Conservation (phyloP, 2,888 invertebrate species). For the Megamerina dolium region DNA sequence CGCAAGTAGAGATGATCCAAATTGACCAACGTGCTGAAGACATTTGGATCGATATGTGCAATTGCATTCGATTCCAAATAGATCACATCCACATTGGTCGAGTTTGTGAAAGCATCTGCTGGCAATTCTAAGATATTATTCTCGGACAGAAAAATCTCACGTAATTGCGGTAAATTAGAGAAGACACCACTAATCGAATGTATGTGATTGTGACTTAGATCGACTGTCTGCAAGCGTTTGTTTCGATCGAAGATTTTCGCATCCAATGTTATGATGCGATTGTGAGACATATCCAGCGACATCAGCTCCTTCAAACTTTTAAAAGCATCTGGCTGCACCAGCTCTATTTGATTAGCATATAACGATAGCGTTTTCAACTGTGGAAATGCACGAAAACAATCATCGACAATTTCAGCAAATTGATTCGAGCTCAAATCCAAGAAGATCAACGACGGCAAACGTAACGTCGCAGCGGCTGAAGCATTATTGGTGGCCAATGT, state of each 20-base stretch:
- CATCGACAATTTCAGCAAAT: conserved; percentile 68
- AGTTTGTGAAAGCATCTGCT: conserved; percentile 72
- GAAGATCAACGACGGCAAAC: conserved; percentile 65
- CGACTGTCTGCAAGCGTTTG: conserved; percentile 71
- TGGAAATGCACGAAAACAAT: conserved; percentile 75
- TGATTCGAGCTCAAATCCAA: conserved; percentile 83
- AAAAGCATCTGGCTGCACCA: conserved; percentile 73
- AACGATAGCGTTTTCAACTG: conserved; percentile 72
- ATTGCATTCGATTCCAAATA: conserved; percentile 85
- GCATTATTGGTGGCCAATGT: conserved; percentile 36
- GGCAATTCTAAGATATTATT: conserved; percentile 84
- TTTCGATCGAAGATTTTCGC: conserved; percentile 70
- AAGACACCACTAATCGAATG: conserved; percentile 80
- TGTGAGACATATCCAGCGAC: conserved; percentile 80
- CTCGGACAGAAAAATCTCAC: conserved; percentile 79
- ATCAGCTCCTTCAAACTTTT: conserved; percentile 66
- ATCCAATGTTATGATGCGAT: conserved; percentile 73
- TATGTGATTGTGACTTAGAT: conserved; percentile 83
- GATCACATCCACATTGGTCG: conserved; percentile 68
- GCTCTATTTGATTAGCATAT: conserved; percentile 76
- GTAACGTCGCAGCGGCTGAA: conserved; percentile 37
- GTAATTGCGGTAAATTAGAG: conserved; percentile 68
- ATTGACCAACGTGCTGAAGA: conserved; percentile 71
- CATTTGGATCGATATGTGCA: conserved; percentile 65
- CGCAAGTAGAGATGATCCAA: conserved; percentile 79